Percentiles rank a stretch among this genome's conserved stretches.
These are phyloP conservation scores for Ganaspis sp. DNA, from an alignment of 1,140 invertebrate genomes.

Conservation along the genomic window DNA sequence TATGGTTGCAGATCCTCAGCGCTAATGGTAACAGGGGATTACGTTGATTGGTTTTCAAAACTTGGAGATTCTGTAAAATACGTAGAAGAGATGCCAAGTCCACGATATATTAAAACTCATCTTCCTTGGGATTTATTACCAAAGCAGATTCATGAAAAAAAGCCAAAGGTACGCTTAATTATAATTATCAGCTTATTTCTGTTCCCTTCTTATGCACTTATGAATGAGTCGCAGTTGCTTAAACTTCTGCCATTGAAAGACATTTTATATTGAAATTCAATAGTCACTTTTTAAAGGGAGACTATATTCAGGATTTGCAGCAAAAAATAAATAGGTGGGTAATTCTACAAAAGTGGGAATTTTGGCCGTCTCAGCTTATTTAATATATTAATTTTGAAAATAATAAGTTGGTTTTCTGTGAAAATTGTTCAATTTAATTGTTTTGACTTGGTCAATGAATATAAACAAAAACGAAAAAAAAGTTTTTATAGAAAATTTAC, in stretches of 20 bases:
- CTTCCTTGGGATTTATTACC: constrained; percentile 86
- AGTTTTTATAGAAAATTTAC: not conserved
- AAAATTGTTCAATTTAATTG: too few relatives aligned
- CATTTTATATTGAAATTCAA: too few relatives aligned
- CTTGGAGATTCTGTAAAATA: constrained; percentile 82
- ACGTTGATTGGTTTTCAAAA: constrained; percentile 70
- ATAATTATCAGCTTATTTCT: not conserved
- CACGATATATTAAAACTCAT: constrained; percentile 89
- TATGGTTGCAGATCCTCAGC: constrained; percentile 71
- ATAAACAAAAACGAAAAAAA: too few relatives aligned
- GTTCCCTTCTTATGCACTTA: constrained; percentile 25
- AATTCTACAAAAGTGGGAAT: too few relatives aligned
- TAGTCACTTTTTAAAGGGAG: too few relatives aligned
- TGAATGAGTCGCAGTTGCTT: too few relatives aligned
- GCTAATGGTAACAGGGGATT: constrained; percentile 72
- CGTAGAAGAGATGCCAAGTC: constrained; percentile 81
- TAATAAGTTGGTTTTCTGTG: too few relatives aligned
- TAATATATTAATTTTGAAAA: too few relatives aligned
- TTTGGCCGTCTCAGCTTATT: too few relatives aligned
- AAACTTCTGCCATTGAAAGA: too few relatives aligned
- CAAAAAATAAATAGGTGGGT: not conserved
- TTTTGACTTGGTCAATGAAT: too few relatives aligned
- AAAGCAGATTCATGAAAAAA: constrained; percentile 80
- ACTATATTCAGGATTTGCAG: too few relatives aligned
- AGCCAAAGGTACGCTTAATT: constrained; percentile 80